These are phyloP conservation scores for Alectura lathami DNA, from an alignment of 2,113 vertebrate genomes.

Conservation along the genomic window DNA sequence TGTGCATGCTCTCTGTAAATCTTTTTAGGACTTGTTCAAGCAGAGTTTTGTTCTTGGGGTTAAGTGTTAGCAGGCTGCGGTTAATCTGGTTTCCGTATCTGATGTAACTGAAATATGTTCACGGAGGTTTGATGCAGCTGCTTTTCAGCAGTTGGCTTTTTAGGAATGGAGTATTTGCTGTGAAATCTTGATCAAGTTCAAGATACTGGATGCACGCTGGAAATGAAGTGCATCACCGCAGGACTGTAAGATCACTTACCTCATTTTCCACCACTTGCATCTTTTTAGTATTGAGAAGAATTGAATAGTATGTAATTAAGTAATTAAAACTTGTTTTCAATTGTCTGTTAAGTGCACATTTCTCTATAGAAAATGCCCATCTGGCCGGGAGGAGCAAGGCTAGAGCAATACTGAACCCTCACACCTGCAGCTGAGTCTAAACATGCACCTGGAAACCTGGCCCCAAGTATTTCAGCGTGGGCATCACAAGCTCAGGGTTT, in stretches of 20 bases:
- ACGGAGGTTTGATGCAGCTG: background rate
- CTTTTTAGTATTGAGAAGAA: background rate
- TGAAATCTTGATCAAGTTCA: background rate
- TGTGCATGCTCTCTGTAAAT: background rate
- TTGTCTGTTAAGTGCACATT: background rate
- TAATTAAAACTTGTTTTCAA: background rate
- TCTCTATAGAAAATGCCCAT: background rate
- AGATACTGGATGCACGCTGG: background rate
- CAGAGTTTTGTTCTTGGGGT: background rate
- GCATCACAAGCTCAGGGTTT: background rate
- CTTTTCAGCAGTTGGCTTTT: background rate
- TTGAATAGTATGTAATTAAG: background rate
- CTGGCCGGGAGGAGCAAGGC: background rate
- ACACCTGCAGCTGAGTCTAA: background rate
- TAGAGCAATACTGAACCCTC: accelerated
- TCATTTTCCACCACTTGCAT: background rate
- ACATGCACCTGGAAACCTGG: background rate
- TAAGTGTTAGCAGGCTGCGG: background rate
- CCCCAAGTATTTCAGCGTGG: background rate
- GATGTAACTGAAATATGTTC: background rate
- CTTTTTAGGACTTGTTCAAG: background rate
- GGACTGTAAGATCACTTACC: background rate
- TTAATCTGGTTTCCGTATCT: background rate
- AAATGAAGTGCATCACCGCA: background rate
- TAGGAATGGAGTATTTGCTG: background rate